These are phyloP conservation scores for Dolichoris vasculosae DNA, from an alignment of 1,140 invertebrate genomes.

Conservation along the genomic window DNA sequence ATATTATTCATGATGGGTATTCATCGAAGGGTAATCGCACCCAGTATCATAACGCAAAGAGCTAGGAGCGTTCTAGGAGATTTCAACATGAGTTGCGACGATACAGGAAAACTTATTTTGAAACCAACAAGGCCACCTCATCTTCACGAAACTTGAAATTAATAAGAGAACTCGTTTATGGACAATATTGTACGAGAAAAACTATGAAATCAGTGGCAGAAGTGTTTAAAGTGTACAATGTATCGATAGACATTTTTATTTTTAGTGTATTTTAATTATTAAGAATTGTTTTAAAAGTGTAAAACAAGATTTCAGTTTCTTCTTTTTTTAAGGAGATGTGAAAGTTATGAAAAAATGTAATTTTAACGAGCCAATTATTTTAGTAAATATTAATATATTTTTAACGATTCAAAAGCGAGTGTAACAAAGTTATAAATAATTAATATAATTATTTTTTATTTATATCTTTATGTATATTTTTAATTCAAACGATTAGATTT, in stretches of 20 bases:
- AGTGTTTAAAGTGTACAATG: conserved; percentile 13
- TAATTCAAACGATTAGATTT: neutral
- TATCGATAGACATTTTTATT: conserved; percentile 6
- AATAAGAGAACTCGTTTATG: conserved; percentile 16
- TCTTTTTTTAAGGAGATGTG: conserved; percentile 12
- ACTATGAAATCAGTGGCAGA: neutral
- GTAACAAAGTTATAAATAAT: neutral
- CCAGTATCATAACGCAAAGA: conserved; percentile 94
- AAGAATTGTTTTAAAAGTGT: conserved; percentile 35
- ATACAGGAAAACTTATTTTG: conserved; percentile 92
- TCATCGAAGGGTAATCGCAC: conserved; percentile 95
- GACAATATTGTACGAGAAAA: conserved; percentile 41
- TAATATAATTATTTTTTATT: neutral
- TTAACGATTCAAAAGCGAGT: neutral
- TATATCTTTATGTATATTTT: too few relatives aligned
- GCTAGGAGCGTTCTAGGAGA: conserved; percentile 91
- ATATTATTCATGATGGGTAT: conserved; percentile 93
- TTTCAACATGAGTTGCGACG: conserved; percentile 99
- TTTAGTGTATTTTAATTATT: conserved; percentile 40
- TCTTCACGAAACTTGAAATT: conserved; percentile 68
- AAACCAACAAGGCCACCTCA: conserved; percentile 79
- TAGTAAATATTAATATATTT: neutral
- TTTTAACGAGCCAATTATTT: conserved; percentile 1
- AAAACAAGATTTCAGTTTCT: neutral
- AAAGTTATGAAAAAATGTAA: conserved; percentile 11